phyloP scores from a whole-genome alignment of 1,140 invertebrate genomes.

The Drosophila mauritiana region DNA sequence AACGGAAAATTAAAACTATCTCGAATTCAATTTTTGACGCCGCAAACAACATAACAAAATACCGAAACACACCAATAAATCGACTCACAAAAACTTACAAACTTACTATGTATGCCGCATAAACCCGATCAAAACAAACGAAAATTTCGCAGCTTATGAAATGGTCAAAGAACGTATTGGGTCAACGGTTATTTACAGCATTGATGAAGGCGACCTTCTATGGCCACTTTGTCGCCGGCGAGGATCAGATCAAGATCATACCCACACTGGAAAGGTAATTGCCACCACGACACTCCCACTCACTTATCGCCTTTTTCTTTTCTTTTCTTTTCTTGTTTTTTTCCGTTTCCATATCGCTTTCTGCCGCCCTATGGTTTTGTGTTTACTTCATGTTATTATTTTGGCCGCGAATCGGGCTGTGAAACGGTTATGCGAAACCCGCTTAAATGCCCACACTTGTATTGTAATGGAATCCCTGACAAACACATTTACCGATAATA shows the following conservation, averaged over 20 bases:
- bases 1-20: conserved; percentile 7
- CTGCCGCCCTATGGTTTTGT: conserved; percentile 33
- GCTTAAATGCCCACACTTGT: conserved; percentile 36
- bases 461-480: conserved; percentile 13
- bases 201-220: conserved; percentile 96
- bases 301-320: conserved; percentile 62
- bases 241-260: conserved; percentile 85
- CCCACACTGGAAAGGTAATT: conserved; percentile 84
- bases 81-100: not conserved
- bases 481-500: conserved; percentile 7
- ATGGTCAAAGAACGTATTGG: conserved; percentile 89
- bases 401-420: conserved; percentile 17
- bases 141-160: conserved; percentile 91
- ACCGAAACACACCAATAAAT: conserved; percentile 2
- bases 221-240: conserved; percentile 98
- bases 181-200: conserved; percentile 90
- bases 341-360: conserved; percentile 45
- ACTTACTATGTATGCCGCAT: conserved; percentile 17
- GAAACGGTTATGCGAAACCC: conserved; percentile 43
- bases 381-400: conserved; percentile 31
- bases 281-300: conserved; percentile 59
- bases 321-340: conserved; percentile 27
- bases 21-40: conserved; percentile 23
- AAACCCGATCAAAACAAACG: conserved; percentile 34
- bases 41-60: conserved; percentile 10